Conservation (phyloP, 2,888 invertebrate species). For the Philopedon plagiatum region DNA sequence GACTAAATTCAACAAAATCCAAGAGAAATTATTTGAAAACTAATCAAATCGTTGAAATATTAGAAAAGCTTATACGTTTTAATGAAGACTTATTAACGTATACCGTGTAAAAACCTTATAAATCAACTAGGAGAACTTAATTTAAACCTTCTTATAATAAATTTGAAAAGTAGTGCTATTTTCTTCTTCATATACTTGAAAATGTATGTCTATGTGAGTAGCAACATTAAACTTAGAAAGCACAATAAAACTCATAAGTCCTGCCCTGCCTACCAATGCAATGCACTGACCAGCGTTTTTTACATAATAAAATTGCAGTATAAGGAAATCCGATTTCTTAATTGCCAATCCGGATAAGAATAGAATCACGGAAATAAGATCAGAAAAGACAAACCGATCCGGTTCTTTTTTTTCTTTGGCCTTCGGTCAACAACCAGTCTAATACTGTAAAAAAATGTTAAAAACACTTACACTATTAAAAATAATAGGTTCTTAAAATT, state of each 20-base stretch:
- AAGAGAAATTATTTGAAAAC: too few relatives aligned
- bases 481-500: not conserved
- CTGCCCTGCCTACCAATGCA: not conserved
- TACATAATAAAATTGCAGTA: constrained; percentile 33
- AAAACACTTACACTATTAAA: constrained; percentile 8
- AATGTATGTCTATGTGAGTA: too few relatives aligned
- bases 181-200: too few relatives aligned
- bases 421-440: constrained; percentile 31
- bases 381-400: constrained; percentile 34
- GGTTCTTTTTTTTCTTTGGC: constrained; percentile 25
- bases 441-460: constrained; percentile 18
- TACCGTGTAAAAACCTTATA: too few relatives aligned
- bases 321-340: constrained; percentile 39
- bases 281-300: constrained; percentile 16
- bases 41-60: too few relatives aligned
- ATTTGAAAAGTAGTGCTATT: too few relatives aligned
- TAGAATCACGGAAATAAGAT: constrained; percentile 43
- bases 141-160: too few relatives aligned
- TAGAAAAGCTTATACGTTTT: too few relatives aligned
- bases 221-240: too few relatives aligned
- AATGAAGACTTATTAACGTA: too few relatives aligned
- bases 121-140: too few relatives aligned
- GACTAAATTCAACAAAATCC: too few relatives aligned
- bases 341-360: constrained; percentile 30
- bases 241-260: not conserved